Percentiles rank a stretch among this genome's conserved stretches.
Evolutionary conservation across 1,140 invertebrate species (phyloP).

Genomic region (Drosophila pseudoobscura): DNA sequence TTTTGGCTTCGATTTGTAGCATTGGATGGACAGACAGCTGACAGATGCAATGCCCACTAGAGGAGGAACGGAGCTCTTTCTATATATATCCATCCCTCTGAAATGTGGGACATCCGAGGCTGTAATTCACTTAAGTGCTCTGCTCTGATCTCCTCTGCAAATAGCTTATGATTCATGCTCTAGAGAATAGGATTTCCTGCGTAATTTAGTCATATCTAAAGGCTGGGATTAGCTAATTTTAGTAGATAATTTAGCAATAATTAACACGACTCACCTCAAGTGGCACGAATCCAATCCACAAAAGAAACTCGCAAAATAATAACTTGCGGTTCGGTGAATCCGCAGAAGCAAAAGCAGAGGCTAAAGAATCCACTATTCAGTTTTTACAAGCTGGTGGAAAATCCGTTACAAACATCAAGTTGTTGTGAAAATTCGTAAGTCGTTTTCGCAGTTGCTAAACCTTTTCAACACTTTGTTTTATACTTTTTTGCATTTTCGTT

Average conservation of each 20-base stretch:
- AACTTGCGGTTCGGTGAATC: conserved; percentile 4
- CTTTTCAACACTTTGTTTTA: conserved; percentile 39
- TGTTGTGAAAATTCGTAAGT: conserved; percentile 69
- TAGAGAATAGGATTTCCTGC: neutral
- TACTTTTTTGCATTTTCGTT: conserved; percentile 25
- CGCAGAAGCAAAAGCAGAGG: conserved; percentile 22
- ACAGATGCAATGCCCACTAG: too few relatives aligned
- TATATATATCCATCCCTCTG: too few relatives aligned
- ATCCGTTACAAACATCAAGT: conserved; percentile 65
- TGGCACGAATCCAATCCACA: conserved; percentile 11
- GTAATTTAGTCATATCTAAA: neutral
- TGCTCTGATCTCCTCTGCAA: too few relatives aligned
- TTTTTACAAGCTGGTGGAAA: conserved; percentile 54
- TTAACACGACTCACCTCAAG: conserved; percentile 37
- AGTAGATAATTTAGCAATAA: conserved; percentile 37
- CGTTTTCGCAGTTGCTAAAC: conserved; percentile 56
- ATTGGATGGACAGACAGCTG: conserved; percentile 26
- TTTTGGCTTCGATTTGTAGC: conserved; percentile 20
- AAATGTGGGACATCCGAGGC: too few relatives aligned
- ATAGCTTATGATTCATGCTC: conserved; percentile 9
- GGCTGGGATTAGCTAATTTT: conserved; percentile 13
- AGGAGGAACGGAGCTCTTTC: too few relatives aligned
- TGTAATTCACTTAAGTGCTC: too few relatives aligned
- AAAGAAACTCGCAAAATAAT: conserved; percentile 9
- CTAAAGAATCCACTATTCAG: conserved; percentile 47